These are phyloP conservation scores for Micromussa lordhowensis DNA, from an alignment of 92 coral and sea anemone genomes.

Conservation along the genomic window DNA sequence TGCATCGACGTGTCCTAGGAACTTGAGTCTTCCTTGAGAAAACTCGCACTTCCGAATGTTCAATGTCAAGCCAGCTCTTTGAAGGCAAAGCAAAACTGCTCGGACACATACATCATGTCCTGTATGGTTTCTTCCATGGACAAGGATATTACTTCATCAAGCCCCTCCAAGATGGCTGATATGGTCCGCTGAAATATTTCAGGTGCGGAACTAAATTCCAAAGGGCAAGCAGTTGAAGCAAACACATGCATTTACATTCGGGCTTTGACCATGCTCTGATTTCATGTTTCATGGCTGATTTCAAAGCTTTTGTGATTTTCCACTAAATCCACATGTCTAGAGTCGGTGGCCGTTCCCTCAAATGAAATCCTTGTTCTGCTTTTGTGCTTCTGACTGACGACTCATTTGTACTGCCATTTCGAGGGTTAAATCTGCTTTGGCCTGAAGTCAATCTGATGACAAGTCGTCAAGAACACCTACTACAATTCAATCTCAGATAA, in stretches of 20 bases:
- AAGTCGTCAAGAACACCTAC: conserved; percentile 63
- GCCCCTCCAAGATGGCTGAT: conserved; percentile 45
- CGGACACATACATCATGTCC: conserved; percentile 45
- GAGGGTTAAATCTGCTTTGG: conserved; percentile 46
- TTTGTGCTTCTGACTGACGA: conserved; percentile 51
- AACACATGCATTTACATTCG: background rate
- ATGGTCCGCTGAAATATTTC: conserved; percentile 44
- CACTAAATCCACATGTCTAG: too few relatives aligned
- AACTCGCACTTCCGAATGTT: conserved; percentile 63
- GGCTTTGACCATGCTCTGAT: conserved; percentile 34
- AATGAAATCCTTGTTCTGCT: conserved; percentile 57
- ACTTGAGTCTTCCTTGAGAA: conserved; percentile 40
- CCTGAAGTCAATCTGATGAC: conserved; percentile 61
- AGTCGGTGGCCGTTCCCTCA: conserved; percentile 37
- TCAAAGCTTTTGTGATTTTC: too few relatives aligned
- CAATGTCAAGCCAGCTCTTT: conserved; percentile 57
- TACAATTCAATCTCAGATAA: conserved; percentile 70
- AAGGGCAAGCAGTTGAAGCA: conserved; percentile 50
- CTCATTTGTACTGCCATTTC: conserved; percentile 56
- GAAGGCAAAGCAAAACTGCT: background rate
- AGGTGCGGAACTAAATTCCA: conserved; percentile 27
- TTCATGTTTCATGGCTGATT: too few relatives aligned
- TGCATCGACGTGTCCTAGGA: conserved; percentile 43
- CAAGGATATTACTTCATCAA: conserved; percentile 57
- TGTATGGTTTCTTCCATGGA: conserved; percentile 48